Percentiles rank a stretch among this genome's conserved stretches.
These are phyloP conservation scores for Galerucella calmariensis DNA, from an alignment of 2,888 invertebrate species.

Conservation along the genomic window DNA sequence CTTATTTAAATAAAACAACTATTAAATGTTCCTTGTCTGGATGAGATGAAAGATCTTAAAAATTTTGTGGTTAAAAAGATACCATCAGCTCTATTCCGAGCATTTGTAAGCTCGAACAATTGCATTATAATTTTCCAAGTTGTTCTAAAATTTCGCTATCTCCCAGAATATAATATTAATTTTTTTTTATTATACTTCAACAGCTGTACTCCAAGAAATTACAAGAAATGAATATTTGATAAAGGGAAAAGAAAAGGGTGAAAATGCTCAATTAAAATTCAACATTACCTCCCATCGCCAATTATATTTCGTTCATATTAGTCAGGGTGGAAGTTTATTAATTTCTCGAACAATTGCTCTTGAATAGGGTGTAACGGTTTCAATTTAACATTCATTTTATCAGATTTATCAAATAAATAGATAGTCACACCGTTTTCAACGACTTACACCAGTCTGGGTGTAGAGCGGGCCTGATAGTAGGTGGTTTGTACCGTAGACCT, in stretches of 20 bases:
- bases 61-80: neutral
- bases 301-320: conserved; percentile 3
- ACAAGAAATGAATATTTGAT: conserved; percentile 41
- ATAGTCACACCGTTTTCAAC: too few relatives aligned
- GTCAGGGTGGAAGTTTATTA: neutral
- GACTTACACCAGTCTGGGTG: too few relatives aligned
- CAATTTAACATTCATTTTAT: too few relatives aligned
- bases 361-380: too few relatives aligned
- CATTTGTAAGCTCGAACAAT: neutral
- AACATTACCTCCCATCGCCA: conserved; percentile 32
- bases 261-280: conserved; percentile 44
- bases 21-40: too few relatives aligned
- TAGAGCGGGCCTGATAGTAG: too few relatives aligned
- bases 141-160: neutral
- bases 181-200: conserved; percentile 26
- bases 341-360: neutral
- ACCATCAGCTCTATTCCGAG: neutral
- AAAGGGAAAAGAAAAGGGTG: conserved; percentile 36
- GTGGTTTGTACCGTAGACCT: too few relatives aligned
- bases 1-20: too few relatives aligned
- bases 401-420: too few relatives aligned
- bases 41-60: too few relatives aligned
- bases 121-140: neutral
- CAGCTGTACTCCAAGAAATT: conserved; percentile 28
- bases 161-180: conserved; percentile 30